phyloP scores from a whole-genome alignment of 2,888 invertebrate genomes.

The Ophion obscuratus region DNA sequence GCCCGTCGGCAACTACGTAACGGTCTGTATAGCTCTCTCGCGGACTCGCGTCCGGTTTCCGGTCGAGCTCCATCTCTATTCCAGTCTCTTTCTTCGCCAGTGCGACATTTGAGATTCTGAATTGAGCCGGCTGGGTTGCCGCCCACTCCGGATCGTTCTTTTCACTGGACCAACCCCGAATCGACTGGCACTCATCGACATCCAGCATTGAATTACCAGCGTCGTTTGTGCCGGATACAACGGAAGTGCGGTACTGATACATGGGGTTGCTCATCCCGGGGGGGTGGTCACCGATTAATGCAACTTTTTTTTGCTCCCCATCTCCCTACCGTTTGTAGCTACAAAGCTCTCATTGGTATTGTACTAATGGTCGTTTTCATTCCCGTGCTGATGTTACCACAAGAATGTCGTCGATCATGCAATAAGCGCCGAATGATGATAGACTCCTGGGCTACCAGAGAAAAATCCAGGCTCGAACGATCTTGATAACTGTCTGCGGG shows the following conservation, averaged over 20 bases:
- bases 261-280: constrained; percentile 49
- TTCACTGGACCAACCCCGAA: constrained; percentile 60
- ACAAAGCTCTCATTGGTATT: constrained; percentile 21
- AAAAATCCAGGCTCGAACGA: constrained; percentile 20
- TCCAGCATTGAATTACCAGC: constrained; percentile 74
- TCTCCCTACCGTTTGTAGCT: constrained; percentile 15
- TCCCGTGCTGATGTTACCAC: neutral
- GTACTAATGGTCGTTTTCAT: constrained; percentile 47
- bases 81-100: constrained; percentile 48
- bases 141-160: constrained; percentile 66
- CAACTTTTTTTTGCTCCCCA: constrained; percentile 29
- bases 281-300: constrained; percentile 11
- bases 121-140: constrained; percentile 67
- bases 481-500: constrained; percentile 22
- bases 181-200: constrained; percentile 57
- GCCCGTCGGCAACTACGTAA: constrained; percentile 65
- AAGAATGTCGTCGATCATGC: constrained; percentile 1
- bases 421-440: neutral
- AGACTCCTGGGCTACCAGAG: neutral
- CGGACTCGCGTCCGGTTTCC: constrained; percentile 79
- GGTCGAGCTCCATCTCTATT: constrained; percentile 71
- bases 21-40: constrained; percentile 68
- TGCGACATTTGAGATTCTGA: constrained; percentile 64
- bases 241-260: constrained; percentile 70
- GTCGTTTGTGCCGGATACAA: constrained; percentile 71